These are phyloP conservation scores for Siniperca knerii DNA, from an alignment of 2,113 vertebrate genomes.

Conservation along the genomic window DNA sequence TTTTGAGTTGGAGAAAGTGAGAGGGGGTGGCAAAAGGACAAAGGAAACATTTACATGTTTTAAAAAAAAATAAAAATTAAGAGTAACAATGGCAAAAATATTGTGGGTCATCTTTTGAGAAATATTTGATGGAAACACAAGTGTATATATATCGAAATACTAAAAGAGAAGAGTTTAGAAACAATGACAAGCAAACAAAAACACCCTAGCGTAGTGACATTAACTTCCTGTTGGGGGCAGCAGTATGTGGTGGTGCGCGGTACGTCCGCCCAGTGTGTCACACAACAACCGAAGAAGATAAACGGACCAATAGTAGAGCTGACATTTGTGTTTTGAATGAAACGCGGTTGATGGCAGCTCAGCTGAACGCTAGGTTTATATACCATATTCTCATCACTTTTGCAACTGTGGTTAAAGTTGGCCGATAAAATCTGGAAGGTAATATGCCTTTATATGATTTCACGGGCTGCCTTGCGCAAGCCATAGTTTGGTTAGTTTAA, in stretches of 20 bases:
- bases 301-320: conserved; percentile 66
- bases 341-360: conserved; percentile 65
- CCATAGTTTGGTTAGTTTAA: background rate
- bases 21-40: background rate
- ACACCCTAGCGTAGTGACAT: background rate
- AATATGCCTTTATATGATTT: background rate
- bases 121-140: background rate
- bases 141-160: background rate
- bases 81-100: too few species aligned
- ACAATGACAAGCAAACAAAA: too few species aligned
- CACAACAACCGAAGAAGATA: conserved; percentile 54
- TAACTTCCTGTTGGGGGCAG: conserved; percentile 16
- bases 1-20: background rate
- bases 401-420: background rate
- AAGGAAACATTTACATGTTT: background rate
- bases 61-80: too few species aligned
- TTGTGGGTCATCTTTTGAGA: background rate
- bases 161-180: background rate
- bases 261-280: background rate
- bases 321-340: conserved; percentile 74
- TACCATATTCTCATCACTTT: background rate
- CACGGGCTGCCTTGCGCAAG: fast-evolving
- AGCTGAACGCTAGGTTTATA: conserved; percentile 13
- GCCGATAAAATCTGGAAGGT: conserved; percentile 18
- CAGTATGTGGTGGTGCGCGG: fast-evolving